Percentiles rank a stretch among this genome's conserved stretches.
These are phyloP conservation scores for Platypus cylindrus DNA, from an alignment of 2,888 invertebrate genomes.

Conservation along the genomic window DNA sequence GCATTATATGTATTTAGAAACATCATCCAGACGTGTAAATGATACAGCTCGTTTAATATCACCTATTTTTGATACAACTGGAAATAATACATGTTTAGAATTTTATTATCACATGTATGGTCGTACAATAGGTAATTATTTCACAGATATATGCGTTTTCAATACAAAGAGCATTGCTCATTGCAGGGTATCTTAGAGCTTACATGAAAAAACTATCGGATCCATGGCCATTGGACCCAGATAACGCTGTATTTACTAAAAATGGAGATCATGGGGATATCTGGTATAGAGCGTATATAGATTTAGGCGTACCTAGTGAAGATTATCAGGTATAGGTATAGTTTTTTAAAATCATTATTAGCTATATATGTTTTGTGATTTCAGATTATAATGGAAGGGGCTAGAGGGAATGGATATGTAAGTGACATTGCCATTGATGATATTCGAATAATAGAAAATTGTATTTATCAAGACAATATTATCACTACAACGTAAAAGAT, in stretches of 20 bases:
- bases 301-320: slow-evolving; percentile 33
- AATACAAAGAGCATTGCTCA: not conserved
- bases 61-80: slow-evolving; percentile 44
- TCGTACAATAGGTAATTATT: slow-evolving; percentile 37
- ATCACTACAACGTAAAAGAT: slow-evolving; percentile 22
- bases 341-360: not conserved
- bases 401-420: slow-evolving; percentile 50
- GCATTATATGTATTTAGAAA: slow-evolving; percentile 74
- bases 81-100: slow-evolving; percentile 40
- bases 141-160: too few species aligned
- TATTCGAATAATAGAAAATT: slow-evolving; percentile 50
- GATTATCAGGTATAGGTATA: slow-evolving; percentile 43
- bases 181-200: slow-evolving; percentile 36
- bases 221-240: slow-evolving; percentile 32
- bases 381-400: slow-evolving; percentile 66
- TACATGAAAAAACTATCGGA: slow-evolving; percentile 38
- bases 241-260: slow-evolving; percentile 45
- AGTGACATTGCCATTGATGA: slow-evolving; percentile 78
- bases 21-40: slow-evolving; percentile 47
- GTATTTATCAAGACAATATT: slow-evolving; percentile 33
- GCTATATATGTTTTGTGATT: slow-evolving; percentile 17
- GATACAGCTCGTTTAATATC: slow-evolving; percentile 62
- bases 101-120: slow-evolving; percentile 78
- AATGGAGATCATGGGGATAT: slow-evolving; percentile 55
- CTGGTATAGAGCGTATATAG: slow-evolving; percentile 48